Base-by-base conservation (phyloP, 2,888 invertebrate species). In the Pristionchus arcanus region DNA sequence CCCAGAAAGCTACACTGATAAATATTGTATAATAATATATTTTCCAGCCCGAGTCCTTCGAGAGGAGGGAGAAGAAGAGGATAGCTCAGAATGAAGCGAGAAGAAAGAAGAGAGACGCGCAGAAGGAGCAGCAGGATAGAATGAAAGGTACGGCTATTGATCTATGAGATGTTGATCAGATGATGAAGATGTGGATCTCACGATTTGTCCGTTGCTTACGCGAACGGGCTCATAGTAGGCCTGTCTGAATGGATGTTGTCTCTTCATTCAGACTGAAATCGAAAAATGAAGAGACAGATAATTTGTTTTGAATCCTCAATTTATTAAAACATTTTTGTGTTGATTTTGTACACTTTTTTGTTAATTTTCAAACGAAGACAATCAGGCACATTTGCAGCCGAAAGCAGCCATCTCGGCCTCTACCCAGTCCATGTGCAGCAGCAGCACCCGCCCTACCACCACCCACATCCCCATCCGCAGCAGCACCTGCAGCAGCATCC, bases 71-170 rank as follows among this genome's bases (percentile, higher is more conserved):
- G 81, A 81, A 81, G 81, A 81, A 81, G 81, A 9, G 81, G 49
- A 3, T 49, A 53, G 81, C 81, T 9, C 81, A 81, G 49, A 81
- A 81, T 28, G 81, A 81, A 16, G 28, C 49, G 81, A 81, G 81
- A 28, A 81, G 81, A 53, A 81, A 53, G 81, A 81, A 81, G 28
- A 81, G 81, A 81, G 81, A 25, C 28, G 81, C 49, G 49, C 49
- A 81, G 28, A 34, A n/a, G 25, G n/a, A 68, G 49, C 15, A 81
- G 9, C 19, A 74, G 81, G 81, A 81, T 4, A 34, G 81, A 28
- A 53, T 53, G 15, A 42, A 42, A 25, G 74, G 74, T 77, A 77
- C 74, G 34, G 42, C 42, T 42, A 25, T 16, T 71, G 25, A 42
- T 77, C 2, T 59, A 25, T 21, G 15, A 59, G 5, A 59, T n/a